phyloP scores from a whole-genome alignment of 2,888 invertebrate species.

The Rhyacophila evoluta region DNA sequence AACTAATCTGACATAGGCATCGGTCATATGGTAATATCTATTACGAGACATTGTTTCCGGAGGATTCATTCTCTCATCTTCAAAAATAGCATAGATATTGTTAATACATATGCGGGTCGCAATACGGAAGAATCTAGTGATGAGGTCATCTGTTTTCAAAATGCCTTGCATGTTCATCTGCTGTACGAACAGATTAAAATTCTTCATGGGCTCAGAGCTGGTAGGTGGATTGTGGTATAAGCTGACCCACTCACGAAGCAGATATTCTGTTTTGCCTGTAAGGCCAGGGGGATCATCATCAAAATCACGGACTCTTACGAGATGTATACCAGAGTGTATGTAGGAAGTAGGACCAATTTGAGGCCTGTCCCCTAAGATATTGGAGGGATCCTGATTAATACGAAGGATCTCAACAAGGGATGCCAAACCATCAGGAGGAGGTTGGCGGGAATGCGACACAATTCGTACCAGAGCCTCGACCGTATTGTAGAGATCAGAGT shows the following conservation, averaged over 20 bases:
- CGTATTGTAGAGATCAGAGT: constrained; percentile 88
- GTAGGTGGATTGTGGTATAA: constrained; percentile 86
- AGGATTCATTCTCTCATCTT: constrained; percentile 77
- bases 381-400: constrained; percentile 77
- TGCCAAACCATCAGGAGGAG: constrained; percentile 86
- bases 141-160: constrained; percentile 96
- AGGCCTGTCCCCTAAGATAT: constrained; percentile 81
- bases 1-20: constrained; percentile 94
- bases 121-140: constrained; percentile 96
- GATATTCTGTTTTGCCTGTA: constrained; percentile 93
- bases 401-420: constrained; percentile 85
- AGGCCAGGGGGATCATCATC: constrained; percentile 96
- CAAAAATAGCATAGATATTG: constrained; percentile 87
- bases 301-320: constrained; percentile 82
- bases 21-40: constrained; percentile 95
- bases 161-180: constrained; percentile 96
- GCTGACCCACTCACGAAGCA: constrained; percentile 95
- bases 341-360: constrained; percentile 87
- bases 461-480: constrained; percentile 86
- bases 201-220: constrained; percentile 88
- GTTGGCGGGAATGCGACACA: constrained; percentile 79
- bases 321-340: constrained; percentile 92
- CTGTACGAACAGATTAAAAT: constrained; percentile 93
- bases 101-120: constrained; percentile 98
- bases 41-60: constrained; percentile 77